phyloP scores from a whole-genome alignment of 2,888 invertebrate genomes.

The Ceriagrion tenellum region DNA sequence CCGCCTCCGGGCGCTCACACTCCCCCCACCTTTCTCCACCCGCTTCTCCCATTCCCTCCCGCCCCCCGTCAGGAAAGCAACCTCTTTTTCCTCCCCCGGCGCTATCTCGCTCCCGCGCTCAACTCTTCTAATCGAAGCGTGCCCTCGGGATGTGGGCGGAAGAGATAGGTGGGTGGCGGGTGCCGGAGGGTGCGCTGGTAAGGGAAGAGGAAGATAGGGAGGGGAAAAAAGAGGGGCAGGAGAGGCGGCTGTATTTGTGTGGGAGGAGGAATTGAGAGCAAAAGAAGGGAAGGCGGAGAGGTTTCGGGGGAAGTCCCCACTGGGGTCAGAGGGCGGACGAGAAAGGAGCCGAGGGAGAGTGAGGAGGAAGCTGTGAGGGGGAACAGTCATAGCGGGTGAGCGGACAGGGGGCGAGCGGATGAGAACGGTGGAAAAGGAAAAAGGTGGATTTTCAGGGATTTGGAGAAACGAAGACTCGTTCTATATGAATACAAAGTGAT shows the following conservation, averaged over 20 bases:
- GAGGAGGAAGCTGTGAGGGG: neutral
- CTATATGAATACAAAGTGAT: conserved; percentile 51
- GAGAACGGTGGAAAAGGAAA: neutral
- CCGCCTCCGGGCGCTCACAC: neutral
- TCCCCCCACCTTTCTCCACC: conserved; percentile 3
- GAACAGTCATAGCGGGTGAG: neutral
- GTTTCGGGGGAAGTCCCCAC: neutral
- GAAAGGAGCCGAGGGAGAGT: neutral
- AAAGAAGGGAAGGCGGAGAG: neutral
- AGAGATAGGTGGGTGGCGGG: neutral
- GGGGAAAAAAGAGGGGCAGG: conserved; percentile 14
- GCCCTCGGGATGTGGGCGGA: conserved; percentile 46
- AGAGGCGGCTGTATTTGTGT: neutral
- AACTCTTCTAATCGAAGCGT: conserved; percentile 66
- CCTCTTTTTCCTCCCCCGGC: neutral
- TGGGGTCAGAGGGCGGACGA: neutral
- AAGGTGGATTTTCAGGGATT: conserved; percentile 13
- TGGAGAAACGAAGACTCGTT: conserved; percentile 40
- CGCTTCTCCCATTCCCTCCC: neutral
- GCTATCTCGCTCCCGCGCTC: conserved; percentile 62
- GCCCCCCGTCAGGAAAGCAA: neutral
- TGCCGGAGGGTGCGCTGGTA: neutral
- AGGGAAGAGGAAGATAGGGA: neutral
- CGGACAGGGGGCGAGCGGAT: neutral
- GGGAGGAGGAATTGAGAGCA: conserved; percentile 1